Evolutionary conservation across 2,113 vertebrate genomes (phyloP).

Genomic region (Haliaeetus leucogaster): DNA sequence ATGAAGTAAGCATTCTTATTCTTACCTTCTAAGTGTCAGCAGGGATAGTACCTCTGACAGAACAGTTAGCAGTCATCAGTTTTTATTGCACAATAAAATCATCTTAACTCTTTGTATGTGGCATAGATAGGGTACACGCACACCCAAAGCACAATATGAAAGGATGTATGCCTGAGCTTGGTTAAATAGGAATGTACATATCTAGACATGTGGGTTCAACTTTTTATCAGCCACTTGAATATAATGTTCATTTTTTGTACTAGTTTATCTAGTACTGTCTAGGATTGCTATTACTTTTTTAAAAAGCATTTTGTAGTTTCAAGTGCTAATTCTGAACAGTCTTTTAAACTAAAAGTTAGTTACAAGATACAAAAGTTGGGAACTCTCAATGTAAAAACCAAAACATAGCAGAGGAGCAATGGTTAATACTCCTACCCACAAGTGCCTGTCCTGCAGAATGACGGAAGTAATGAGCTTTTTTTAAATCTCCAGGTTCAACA

Average conservation of each 20-base stretch:
- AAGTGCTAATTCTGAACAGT: background rate
- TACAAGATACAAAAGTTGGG: background rate
- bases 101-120: too few relatives aligned
- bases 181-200: background rate
- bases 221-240: background rate
- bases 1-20: slow-evolving; percentile 73
- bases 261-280: background rate
- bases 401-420: background rate
- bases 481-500: slow-evolving; percentile 80
- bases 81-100: background rate
- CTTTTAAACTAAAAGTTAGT: background rate
- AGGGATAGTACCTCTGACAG: background rate
- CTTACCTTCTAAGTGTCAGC: background rate
- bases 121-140: background rate
- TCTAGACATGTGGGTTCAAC: accelerated
- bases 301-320: background rate
- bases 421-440: background rate
- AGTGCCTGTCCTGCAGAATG: background rate
- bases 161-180: background rate
- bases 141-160: background rate
- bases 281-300: background rate
- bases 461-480: background rate
- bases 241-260: background rate
- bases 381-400: background rate
- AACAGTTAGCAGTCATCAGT: background rate